Base-by-base conservation (phyloP, 2,888 invertebrate species). In the Hybos culiciformis region DNA sequence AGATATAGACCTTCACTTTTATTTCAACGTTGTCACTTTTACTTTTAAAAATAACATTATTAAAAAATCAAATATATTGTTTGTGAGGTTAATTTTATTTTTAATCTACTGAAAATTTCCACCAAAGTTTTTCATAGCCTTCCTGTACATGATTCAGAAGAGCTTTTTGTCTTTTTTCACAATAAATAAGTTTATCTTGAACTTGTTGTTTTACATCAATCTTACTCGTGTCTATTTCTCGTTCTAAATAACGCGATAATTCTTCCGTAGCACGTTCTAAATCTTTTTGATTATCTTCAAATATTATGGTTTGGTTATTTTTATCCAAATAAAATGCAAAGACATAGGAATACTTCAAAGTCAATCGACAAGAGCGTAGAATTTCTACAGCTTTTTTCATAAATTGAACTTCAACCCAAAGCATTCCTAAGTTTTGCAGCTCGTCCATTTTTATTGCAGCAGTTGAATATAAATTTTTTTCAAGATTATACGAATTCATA, bases 361-460 rank as follows among this genome's bases (percentile, higher is more conserved):
- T 96, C 69, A 96, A 93, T 52, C 97, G 78, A 72, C 96, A 97
- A 67, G 87, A 87, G 70, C 93, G 94, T 47, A 96, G 74, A 64
- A 91, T 93, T 70, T 93, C 93, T 59, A 94, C 93, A 44, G 97
- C 97, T 67, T 93, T 90, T 70, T 90, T 90, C 57, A 98, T 73
- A 70, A 97, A 98, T 75, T 98, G 97, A 48, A 96, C 94, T 78
- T 98, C 97, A 58, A 97, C 97, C 97, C 97, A 98, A 53, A 93
- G 93, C 94, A 97, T 96, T 64, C 92, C 92, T 66, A 93, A 92
- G 62, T 93, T 92, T 64, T 98, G 97, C 96, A 98, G 96, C 70
- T 94, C 94, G 65, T 96, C 94, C 96, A 98, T 97, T 73, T 97
- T 97, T 63, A 84, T 84, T 68, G 93, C 90, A 46, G 96, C 87